phyloP scores from a whole-genome alignment of 2,888 invertebrate genomes.

The Trichopoda pennipes region DNA sequence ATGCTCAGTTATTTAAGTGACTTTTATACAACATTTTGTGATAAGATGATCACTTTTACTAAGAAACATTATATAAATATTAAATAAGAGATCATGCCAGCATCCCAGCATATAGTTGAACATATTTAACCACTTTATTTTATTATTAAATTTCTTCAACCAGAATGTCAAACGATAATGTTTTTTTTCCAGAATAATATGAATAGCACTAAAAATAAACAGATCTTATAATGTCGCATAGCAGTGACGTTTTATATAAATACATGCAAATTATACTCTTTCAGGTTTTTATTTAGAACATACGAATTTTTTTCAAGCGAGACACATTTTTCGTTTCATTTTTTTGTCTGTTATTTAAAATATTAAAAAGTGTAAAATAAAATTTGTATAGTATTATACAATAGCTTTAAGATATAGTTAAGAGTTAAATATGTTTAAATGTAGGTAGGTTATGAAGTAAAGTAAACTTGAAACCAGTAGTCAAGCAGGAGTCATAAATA shows the following conservation, averaged over 20 bases:
- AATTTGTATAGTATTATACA: background rate
- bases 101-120: too few species aligned
- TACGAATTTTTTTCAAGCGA: background rate
- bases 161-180: background rate
- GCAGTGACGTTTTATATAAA: background rate
- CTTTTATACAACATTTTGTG: too few species aligned
- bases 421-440: slow-evolving; percentile 12
- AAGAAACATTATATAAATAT: too few species aligned
- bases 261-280: background rate
- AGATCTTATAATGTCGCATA: too few species aligned
- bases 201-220: too few species aligned
- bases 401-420: slow-evolving; percentile 46
- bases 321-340: background rate
- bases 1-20: too few species aligned
- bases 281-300: background rate
- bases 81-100: too few species aligned
- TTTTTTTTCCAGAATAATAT: too few species aligned
- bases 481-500: slow-evolving; percentile 67
- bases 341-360: background rate
- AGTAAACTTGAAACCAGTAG: slow-evolving; percentile 62
- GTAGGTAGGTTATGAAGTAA: slow-evolving; percentile 25
- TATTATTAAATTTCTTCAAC: too few species aligned
- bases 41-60: too few species aligned
- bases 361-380: background rate
- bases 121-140: too few species aligned